Percentiles rank a stretch among this genome's conserved stretches.
Conservation (phyloP, 2,888 invertebrate genomes). For the Cephus sareptanus region DNA sequence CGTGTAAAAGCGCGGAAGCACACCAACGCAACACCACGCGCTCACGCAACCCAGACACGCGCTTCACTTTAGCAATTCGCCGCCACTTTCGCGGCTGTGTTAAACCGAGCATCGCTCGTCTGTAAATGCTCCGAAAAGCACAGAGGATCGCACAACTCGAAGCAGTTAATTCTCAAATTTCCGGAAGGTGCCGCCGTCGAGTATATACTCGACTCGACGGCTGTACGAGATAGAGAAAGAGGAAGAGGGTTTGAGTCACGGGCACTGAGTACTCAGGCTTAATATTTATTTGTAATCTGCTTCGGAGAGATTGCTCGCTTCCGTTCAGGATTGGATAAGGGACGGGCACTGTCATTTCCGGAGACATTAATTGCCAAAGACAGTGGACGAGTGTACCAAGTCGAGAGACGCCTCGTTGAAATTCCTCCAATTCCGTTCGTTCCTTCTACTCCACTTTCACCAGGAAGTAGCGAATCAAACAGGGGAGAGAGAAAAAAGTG, state of each 20-base stretch:
- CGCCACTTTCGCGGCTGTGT: neutral
- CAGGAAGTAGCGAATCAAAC: neutral
- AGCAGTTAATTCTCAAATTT: slow-evolving; percentile 52
- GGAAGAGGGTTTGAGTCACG: neutral
- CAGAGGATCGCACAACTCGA: slow-evolving; percentile 1
- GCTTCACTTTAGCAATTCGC: neutral
- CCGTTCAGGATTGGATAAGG: slow-evolving; percentile 49
- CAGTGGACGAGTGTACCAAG: slow-evolving; percentile 15
- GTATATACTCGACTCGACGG: no score
- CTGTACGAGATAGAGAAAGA: neutral
- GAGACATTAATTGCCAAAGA: slow-evolving; percentile 44
- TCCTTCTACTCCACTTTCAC: neutral
- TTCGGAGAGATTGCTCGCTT: slow-evolving; percentile 55
- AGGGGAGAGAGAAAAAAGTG: neutral
- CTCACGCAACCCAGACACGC: neutral
- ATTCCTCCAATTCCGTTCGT: neutral
- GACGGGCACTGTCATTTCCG: slow-evolving; percentile 51
- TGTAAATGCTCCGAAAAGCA: neutral
- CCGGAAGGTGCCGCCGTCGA: slow-evolving; percentile 33
- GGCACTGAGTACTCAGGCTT: slow-evolving; percentile 20
- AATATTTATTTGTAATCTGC: slow-evolving; percentile 58
- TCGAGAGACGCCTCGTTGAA: neutral
- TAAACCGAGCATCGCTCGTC: neutral
- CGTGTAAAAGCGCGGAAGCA: neutral
- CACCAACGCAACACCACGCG: neutral